Base-by-base conservation (phyloP, 2,888 invertebrate species). In the Dasypolia templi region DNA sequence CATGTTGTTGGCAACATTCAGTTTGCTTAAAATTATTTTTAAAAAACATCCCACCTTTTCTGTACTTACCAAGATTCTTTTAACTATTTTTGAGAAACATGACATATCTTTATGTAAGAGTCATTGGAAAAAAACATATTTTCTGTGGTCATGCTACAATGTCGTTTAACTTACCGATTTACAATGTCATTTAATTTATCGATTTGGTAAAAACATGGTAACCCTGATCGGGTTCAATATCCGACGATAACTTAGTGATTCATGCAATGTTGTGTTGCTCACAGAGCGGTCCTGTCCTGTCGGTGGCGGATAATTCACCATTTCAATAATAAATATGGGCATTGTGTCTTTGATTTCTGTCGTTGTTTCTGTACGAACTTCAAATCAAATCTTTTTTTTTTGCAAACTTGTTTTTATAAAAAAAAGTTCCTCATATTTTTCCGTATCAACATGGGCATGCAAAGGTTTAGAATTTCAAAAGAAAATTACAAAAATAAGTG, bases 171-270 rank as follows among this genome's bases (percentile, higher is more conserved):
- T 64, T 64, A 64, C 51, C 35, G 14, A 53, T 59, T 72, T 29
- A 55, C 73, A 73, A 62, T 73, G 73, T 29, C 74, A 19, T 29
- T 44, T 59, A 42, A 53, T 3, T 55, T 39, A 56, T 56, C 32
- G n/a, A 49, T 61, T 72, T 65, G 58, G 73, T 73, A 66, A 82
- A 71, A 64, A 61, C 62, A 59, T 82, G 81, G 79, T 72, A 70
- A 71, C 83, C 83, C 80, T 80, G 83, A 46, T 71, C 67, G 80
- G 58, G 86, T 86, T 86, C 86, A 86, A 86, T 82, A 84, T 79
- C 87, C 86, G 79, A 56, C 85, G 79, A 83, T 83, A 85, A 84
- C 74, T 85, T 77, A 59, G 75, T 86, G 86, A 86, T 77, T 86
- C 86, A 86, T 81, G 65, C 72, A 61, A 74, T 77, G 70, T 86